Evolutionary conservation across 2,888 invertebrate species (phyloP).

Genomic region (Cordilura impudica): DNA sequence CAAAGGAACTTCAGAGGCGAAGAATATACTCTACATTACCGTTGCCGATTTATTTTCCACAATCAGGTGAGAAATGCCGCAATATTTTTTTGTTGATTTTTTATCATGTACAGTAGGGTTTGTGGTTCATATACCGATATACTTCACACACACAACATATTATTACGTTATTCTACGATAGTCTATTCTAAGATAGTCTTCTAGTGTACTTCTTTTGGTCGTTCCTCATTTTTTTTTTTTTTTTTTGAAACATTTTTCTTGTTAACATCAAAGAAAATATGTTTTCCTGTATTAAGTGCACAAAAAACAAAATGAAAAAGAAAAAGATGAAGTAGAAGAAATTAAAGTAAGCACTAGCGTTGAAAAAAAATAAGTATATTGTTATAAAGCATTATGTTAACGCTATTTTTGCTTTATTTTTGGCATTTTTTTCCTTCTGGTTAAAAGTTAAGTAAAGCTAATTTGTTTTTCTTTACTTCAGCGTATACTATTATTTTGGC

Average conservation of each 20-base stretch:
- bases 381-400: not conserved
- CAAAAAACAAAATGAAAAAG: not conserved
- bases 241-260: conserved; percentile 10
- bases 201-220: not conserved
- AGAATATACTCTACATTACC: conserved; percentile 2
- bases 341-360: not conserved
- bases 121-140: not conserved
- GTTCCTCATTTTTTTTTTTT: conserved; percentile 6
- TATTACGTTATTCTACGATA: not conserved
- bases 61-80: conserved; percentile 21
- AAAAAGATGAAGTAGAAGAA: not conserved
- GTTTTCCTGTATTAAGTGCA: conserved; percentile 31
- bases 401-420: not conserved
- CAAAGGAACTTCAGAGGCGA: conserved; percentile 1
- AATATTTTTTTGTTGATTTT: not conserved
- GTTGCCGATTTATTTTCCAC: not conserved
- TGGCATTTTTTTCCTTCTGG: not conserved
- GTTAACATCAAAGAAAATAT: conserved; percentile 41
- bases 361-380: not conserved
- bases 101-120: not conserved
- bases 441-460: not conserved
- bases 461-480: not conserved
- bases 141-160: not conserved
- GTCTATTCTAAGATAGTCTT: conserved; percentile 30
- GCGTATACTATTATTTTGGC: not conserved